Percentiles rank a stretch among this genome's conserved stretches.
phyloP scores from a whole-genome alignment of 1,140 invertebrate species.

The Hycleus cichorii region DNA sequence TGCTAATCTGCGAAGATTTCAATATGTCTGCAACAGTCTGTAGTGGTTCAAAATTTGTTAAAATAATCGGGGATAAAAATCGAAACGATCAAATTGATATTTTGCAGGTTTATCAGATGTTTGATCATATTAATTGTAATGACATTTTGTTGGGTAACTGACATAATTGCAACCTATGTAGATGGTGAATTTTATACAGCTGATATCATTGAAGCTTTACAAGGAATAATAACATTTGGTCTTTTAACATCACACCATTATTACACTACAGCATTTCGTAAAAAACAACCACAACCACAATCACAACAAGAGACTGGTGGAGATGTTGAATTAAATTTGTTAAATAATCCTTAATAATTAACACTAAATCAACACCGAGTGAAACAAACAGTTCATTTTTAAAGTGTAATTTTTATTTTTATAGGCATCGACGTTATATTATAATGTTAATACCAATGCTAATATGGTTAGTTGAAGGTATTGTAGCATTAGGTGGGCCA shows the following conservation, averaged over 20 bases:
- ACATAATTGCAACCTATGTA: not conserved
- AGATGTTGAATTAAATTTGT: not conserved
- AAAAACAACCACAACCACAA: not conserved
- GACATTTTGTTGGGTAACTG: constrained; percentile 9
- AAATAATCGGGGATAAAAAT: no score
- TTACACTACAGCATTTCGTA: not conserved
- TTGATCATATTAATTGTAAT: constrained; percentile 1
- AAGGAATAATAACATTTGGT: constrained; percentile 5
- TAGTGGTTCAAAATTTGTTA: no score
- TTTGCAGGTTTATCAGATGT: constrained; percentile 9
- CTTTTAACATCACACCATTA: constrained; percentile 8
- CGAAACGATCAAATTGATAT: not conserved
- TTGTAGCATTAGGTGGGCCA: no score
- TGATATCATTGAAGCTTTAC: constrained; percentile 7
- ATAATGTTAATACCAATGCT: no score
- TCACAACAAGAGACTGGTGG: not conserved
- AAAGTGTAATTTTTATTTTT: no score
- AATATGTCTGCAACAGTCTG: no score
- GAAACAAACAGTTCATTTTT: no score
- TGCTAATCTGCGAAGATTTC: no score
- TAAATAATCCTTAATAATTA: not conserved
- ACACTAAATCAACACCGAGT: no score
- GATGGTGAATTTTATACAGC: constrained; percentile 3
- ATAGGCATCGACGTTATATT: no score
- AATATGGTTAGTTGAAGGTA: no score